These are phyloP conservation scores for Campoletis sonorensis DNA, from an alignment of 1,140 invertebrate species.

Conservation along the genomic window DNA sequence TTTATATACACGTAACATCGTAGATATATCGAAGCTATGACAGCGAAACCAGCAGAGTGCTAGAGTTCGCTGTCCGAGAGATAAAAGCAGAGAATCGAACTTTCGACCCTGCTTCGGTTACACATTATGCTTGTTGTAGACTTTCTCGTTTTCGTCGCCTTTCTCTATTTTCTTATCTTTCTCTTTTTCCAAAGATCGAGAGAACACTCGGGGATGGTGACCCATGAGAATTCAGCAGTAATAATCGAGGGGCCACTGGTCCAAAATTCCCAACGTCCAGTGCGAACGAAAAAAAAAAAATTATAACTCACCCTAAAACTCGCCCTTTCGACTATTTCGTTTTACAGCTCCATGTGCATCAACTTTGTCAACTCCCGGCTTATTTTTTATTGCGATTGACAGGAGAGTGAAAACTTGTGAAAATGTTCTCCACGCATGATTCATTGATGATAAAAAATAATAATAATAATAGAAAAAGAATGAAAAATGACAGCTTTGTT, in stretches of 20 bases:
- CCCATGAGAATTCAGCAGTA: not conserved
- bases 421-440: not conserved
- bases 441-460: too few relatives aligned
- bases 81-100: conserved; percentile 30
- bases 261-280: conserved; percentile 1
- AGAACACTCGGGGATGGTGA: not conserved
- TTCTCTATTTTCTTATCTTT: not conserved
- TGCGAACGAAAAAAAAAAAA: conserved; percentile 21
- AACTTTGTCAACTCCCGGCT: not conserved
- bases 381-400: conserved; percentile 1
- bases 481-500: too few relatives aligned
- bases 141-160: conserved; percentile 4
- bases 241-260: conserved; percentile 17
- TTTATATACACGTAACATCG: conserved; percentile 1
- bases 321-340: not conserved
- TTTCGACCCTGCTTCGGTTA: conserved; percentile 26
- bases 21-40: conserved; percentile 28
- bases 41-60: not conserved
- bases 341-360: not conserved
- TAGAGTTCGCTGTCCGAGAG: conserved; percentile 20
- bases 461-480: not conserved
- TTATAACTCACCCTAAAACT: not conserved
- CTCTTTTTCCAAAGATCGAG: not conserved
- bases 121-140: conserved; percentile 4
- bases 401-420: not conserved